Percentiles rank a stretch among this genome's conserved stretches.
Conservation (phyloP, 2,113 vertebrate genomes). For the Manacus vitellinus region DNA sequence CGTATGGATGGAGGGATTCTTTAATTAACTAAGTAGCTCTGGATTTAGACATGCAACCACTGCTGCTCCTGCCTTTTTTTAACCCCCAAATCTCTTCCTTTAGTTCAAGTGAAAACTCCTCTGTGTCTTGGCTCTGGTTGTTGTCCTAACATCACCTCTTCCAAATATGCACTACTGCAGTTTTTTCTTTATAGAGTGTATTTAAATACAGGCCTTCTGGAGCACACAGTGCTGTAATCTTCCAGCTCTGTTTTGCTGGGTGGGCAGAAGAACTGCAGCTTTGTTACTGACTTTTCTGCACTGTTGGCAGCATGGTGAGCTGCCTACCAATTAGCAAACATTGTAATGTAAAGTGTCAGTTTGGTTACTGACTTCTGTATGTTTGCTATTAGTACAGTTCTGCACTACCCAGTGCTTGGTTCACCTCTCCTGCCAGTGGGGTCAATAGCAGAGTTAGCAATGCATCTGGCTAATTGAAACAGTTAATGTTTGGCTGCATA, state of each 20-base stretch:
- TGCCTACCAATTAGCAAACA: neutral
- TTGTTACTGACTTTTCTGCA: neutral
- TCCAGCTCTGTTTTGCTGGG: neutral
- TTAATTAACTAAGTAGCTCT: slow-evolving; percentile 35
- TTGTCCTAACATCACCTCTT: slow-evolving; percentile 36
- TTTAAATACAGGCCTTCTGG: slow-evolving; percentile 14
- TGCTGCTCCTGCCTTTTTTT: neutral
- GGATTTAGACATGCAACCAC: neutral
- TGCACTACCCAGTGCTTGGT: neutral
- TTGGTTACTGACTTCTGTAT: neutral
- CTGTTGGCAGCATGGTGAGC: neutral
- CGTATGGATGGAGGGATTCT: neutral
- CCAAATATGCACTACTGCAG: slow-evolving; percentile 20
- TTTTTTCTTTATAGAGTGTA: neutral
- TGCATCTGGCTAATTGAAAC: neutral
- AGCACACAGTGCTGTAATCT: neutral
- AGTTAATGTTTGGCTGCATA: neutral
- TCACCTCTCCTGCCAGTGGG: neutral
- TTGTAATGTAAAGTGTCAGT: neutral
- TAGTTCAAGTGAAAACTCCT: slow-evolving; percentile 39
- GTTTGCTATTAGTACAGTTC: neutral
- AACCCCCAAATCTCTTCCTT: slow-evolving; percentile 10
- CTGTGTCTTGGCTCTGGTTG: slow-evolving; percentile 43
- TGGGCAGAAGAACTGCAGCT: neutral
- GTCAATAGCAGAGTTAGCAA: neutral